Conservation (phyloP, 2,113 vertebrate species). For the Zosterops lateralis region DNA sequence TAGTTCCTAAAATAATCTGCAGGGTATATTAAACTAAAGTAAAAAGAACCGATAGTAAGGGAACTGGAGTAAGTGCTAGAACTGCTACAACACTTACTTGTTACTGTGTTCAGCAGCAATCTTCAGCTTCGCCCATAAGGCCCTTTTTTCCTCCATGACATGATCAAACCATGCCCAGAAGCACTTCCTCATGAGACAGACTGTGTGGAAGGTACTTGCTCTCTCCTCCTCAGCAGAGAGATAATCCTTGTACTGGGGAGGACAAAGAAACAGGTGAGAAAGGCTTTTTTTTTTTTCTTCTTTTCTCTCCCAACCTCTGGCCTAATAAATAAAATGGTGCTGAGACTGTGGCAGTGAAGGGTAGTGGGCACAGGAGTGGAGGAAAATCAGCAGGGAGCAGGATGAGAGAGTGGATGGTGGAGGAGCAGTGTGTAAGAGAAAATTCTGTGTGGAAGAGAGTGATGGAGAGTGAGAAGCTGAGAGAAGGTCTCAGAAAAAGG, state of each 20-base stretch:
- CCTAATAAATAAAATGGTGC: not conserved
- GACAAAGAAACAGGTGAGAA: not conserved
- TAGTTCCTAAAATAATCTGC: not conserved
- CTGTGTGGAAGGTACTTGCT: slow-evolving; percentile 46
- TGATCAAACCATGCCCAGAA: slow-evolving; percentile 77
- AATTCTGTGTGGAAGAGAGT: not conserved
- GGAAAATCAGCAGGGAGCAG: not conserved
- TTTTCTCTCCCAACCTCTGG: not conserved
- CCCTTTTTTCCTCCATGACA: slow-evolving; percentile 65
- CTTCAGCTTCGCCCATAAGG: slow-evolving; percentile 66
- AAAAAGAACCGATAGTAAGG: not conserved
- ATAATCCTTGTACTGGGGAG: slow-evolving; percentile 68
- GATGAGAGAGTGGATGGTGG: not conserved
- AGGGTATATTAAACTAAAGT: not conserved
- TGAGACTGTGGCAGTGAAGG: not conserved
- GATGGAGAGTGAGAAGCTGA: not conserved
- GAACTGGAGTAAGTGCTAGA: not conserved
- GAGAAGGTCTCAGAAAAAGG: not conserved
- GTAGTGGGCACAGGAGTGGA: not conserved
- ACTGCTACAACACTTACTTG: slow-evolving; percentile 72
- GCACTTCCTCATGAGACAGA: slow-evolving; percentile 72
- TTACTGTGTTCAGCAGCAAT: slow-evolving; percentile 75
- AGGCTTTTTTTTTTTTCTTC: not conserved
- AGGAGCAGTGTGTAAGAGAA: not conserved
- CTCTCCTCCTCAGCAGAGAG: slow-evolving; percentile 66